Evolutionary conservation across 2,888 invertebrate species (phyloP).

Genomic region (Parasteatoda lunata): DNA sequence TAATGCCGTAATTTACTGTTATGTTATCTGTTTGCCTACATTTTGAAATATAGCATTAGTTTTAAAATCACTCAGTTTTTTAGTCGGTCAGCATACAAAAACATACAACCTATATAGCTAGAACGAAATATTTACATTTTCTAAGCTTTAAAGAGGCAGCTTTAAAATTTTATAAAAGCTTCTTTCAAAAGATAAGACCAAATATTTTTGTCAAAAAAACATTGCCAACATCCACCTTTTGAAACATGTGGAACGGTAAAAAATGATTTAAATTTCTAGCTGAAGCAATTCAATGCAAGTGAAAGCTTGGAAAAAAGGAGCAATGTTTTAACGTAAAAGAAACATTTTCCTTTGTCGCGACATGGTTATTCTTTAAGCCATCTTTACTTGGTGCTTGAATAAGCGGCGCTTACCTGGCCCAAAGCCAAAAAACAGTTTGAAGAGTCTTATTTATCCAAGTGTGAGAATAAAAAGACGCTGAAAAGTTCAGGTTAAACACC

Average conservation of each 20-base stretch:
- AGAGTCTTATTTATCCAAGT: constrained; percentile 23
- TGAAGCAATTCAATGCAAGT: neutral
- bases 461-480: constrained; percentile 42
- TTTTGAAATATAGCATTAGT: no score
- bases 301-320: neutral
- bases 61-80: no score
- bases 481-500: constrained; percentile 42
- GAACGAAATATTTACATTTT: no score
- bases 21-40: no score
- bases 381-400: constrained; percentile 20
- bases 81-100: no score
- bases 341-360: constrained; percentile 4
- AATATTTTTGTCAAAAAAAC: no score
- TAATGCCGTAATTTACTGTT: no score
- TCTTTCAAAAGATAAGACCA: no score
- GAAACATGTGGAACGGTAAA: neutral
- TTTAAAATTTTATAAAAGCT: no score
- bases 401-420: constrained; percentile 34
- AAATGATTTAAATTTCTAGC: neutral
- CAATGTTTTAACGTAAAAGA: neutral
- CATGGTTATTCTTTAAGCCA: constrained; percentile 6
- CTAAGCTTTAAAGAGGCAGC: no score
- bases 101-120: no score
- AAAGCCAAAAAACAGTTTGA: constrained; percentile 28
- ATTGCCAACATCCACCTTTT: neutral